Conservation (phyloP, 2,888 invertebrate genomes). For the Bedellia somnulentella region DNA sequence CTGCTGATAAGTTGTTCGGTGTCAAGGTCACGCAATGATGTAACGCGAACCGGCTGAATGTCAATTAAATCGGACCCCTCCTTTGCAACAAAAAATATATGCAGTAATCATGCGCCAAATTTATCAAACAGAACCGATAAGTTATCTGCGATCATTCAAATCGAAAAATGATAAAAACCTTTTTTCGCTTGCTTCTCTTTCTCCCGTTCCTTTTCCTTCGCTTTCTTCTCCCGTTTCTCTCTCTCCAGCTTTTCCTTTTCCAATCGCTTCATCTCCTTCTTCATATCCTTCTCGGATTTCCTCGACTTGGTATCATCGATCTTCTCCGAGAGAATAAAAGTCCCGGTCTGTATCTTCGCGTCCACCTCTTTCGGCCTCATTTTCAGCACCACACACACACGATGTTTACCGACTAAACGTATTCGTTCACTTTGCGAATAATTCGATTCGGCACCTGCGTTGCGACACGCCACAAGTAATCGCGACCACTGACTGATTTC, state of each 20-base stretch:
- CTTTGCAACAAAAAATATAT: too few relatives aligned
- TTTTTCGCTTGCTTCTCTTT: slow-evolving; percentile 43
- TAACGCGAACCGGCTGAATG: slow-evolving; percentile 19
- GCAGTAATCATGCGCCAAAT: too few relatives aligned
- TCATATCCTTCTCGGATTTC: slow-evolving; percentile 49
- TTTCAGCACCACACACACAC: slow-evolving; percentile 13
- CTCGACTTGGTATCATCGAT: slow-evolving; percentile 52
- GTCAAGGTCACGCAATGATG: slow-evolving; percentile 40
- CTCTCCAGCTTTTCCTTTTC: slow-evolving; percentile 53
- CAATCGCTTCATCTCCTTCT: slow-evolving; percentile 53
- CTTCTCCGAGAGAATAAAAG: slow-evolving; percentile 61
- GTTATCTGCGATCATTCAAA: too few relatives aligned
- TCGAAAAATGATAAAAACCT: slow-evolving; percentile 29
- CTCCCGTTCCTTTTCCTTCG: slow-evolving; percentile 53
- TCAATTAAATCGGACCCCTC: slow-evolving; percentile 22
- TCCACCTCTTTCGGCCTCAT: slow-evolving; percentile 51
- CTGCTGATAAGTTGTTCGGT: slow-evolving; percentile 26
- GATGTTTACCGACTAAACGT: slow-evolving; percentile 18
- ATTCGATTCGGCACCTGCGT: slow-evolving; percentile 33
- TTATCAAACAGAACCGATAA: too few relatives aligned
- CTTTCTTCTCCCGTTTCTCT: slow-evolving; percentile 54
- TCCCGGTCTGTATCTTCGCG: slow-evolving; percentile 44
- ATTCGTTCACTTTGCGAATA: slow-evolving; percentile 25
- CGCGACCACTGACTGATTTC: slow-evolving; percentile 35
- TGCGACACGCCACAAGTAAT: slow-evolving; percentile 38